Base-by-base conservation (phyloP, 2,113 vertebrate genomes). In the Orientallactaga bullata region DNA sequence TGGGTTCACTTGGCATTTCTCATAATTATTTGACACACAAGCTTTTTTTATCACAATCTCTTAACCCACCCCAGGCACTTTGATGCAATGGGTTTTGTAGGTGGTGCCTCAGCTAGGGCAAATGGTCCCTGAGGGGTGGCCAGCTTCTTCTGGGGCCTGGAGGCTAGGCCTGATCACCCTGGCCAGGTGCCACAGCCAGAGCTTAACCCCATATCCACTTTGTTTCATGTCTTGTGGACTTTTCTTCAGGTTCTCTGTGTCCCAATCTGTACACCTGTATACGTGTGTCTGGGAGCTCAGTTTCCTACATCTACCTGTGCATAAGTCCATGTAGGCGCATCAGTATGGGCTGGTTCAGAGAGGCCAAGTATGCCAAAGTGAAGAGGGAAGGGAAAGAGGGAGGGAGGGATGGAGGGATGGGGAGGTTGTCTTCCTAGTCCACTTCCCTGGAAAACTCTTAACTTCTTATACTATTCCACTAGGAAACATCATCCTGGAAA, bases 1-100 rank as follows among this genome's bases (percentile, higher is more conserved):
- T 66, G 68, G 28, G 72, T 89, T 86, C 72, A 90, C 37, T 96
- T 69, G 51, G 51, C 7, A 10, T 92, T 91, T 95, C 32, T 16
- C 35, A 20, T 92, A 86, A 78, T 79, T 94, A 68, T 85, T 74
- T 78, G 73, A 88, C 39, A 85, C 51, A 23, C 7, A 79, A 3
- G 78, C 32, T 55, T 37, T 28, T 28, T 30, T 23, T 20, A 42
- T 81, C 16, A 55, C 55, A 35, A 24, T 68, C 28, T 84, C 23
- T 85, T 87, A 47, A 35, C 51, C 72, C 20, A 89, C 35, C 68
- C 73, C 74, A 63, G 47, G 7, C 11, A 91, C 35, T 72, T 76
- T 63, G 47, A 37, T 39, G 32, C 13, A 72, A 87, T 68, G 26
- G 68, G 68, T 69, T 80, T 47, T 68, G 26, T 26, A n/a, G 72